Evolutionary conservation across 2,113 vertebrate genomes (phyloP).

Genomic region (Ictalurus furcatus): DNA sequence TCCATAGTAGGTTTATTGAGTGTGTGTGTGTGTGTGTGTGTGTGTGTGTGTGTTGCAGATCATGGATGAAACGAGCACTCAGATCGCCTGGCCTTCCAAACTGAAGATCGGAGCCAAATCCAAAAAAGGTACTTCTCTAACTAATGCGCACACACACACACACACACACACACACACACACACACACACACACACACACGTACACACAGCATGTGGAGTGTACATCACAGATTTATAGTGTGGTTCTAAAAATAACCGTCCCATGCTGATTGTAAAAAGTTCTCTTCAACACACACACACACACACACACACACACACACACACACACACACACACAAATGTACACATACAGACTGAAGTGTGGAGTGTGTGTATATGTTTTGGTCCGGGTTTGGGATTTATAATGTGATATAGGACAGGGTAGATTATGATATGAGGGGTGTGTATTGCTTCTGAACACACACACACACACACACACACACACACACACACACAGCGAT

Average conservation of each 20-base stretch:
- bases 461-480: neutral
- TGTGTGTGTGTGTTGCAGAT: conserved; percentile 32
- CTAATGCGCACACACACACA: neutral
- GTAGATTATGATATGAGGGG: neutral
- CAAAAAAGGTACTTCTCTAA: conserved; percentile 38
- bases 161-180: neutral
- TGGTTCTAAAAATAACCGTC: neutral
- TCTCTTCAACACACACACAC: neutral
- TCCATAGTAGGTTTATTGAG: neutral
- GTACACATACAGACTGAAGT: neutral
- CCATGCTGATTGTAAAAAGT: neutral
- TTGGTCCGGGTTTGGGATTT: neutral
- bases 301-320: neutral
- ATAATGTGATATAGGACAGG: neutral
- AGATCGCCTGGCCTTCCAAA: conserved; percentile 40
- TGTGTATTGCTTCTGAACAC: neutral
- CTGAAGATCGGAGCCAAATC: conserved; percentile 42
- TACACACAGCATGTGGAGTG: neutral
- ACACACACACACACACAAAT: neutral
- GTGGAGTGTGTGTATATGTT: neutral
- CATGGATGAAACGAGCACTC: conserved; percentile 41
- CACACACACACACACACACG: neutral
- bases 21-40: conserved; percentile 19
- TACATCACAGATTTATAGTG: neutral
- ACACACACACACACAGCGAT: neutral